Evolutionary conservation across 1,140 invertebrate species (phyloP).

Genomic region (Helicoverpa zea): DNA sequence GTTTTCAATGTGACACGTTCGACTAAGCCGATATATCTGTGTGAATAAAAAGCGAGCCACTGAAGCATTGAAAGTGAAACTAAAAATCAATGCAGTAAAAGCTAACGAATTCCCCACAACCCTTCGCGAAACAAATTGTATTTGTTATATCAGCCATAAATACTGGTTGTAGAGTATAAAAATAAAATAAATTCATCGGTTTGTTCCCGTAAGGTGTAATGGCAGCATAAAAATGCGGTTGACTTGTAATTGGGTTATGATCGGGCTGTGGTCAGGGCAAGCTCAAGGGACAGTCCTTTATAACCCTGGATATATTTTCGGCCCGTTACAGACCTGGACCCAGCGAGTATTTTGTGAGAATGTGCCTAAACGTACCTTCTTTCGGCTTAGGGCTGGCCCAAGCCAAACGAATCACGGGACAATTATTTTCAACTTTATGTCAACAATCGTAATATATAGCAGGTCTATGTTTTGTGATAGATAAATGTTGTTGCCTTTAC

Average conservation of each 20-base stretch:
- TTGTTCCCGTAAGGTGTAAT: slow-evolving; percentile 54
- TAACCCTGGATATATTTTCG: slow-evolving; percentile 56
- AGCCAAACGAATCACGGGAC: too few relatives aligned
- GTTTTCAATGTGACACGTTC: too few relatives aligned
- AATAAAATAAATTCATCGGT: slow-evolving; percentile 51
- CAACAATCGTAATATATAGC: too few relatives aligned
- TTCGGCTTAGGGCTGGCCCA: not conserved
- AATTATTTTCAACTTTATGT: too few relatives aligned
- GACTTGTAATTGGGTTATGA: slow-evolving; percentile 65
- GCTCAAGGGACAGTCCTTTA: slow-evolving; percentile 59
- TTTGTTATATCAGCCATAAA: slow-evolving; percentile 40
- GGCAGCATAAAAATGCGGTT: slow-evolving; percentile 62
- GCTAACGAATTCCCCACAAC: not conserved
- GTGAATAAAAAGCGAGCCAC: too few relatives aligned
- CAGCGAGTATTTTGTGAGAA: slow-evolving; percentile 40
- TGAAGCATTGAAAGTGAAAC: not conserved
- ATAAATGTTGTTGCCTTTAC: not conserved
- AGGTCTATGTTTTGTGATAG: slow-evolving; percentile 12
- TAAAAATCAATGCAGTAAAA: slow-evolving; percentile 19
- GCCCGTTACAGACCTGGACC: slow-evolving; percentile 45
- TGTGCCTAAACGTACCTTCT: slow-evolving; percentile 30
- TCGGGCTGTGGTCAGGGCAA: slow-evolving; percentile 51
- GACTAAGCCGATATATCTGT: too few relatives aligned
- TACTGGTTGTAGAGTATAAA: slow-evolving; percentile 40
- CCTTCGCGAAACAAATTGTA: slow-evolving; percentile 4